These are phyloP conservation scores for Drosophila merina DNA, from an alignment of 2,888 invertebrate genomes.

Conservation along the genomic window DNA sequence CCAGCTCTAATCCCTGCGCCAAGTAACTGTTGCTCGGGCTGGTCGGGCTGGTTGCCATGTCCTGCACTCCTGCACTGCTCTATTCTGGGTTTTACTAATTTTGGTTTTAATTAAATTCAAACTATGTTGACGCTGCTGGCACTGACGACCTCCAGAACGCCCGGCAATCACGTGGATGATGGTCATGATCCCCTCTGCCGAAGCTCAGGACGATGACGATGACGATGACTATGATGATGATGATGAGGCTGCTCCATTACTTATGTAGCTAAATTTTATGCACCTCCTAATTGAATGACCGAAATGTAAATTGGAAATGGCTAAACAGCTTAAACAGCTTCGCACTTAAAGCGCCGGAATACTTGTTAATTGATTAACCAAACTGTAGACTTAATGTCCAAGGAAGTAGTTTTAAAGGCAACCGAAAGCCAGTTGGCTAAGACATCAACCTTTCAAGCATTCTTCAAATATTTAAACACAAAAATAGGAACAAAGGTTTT, in stretches of 20 bases:
- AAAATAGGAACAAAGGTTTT: too few relatives aligned
- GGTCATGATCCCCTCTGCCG: slow-evolving; percentile 40
- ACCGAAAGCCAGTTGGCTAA: too few relatives aligned
- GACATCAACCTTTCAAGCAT: too few relatives aligned
- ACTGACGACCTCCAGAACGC: slow-evolving; percentile 37
- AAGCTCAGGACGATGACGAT: slow-evolving; percentile 3
- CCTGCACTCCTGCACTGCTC: slow-evolving; percentile 1
- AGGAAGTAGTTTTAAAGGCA: neutral
- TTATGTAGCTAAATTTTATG: slow-evolving; percentile 56
- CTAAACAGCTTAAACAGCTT: slow-evolving; percentile 30
- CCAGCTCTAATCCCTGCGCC: slow-evolving; percentile 65
- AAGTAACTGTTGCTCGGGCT: slow-evolving; percentile 66
- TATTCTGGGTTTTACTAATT: slow-evolving; percentile 62
- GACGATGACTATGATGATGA: slow-evolving; percentile 26
- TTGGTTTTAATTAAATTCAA: slow-evolving; percentile 81
- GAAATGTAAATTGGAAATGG: slow-evolving; percentile 68
- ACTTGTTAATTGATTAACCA: neutral
- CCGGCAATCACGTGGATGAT: slow-evolving; percentile 49
- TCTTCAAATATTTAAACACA: too few relatives aligned
- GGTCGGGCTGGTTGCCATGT: slow-evolving; percentile 10
- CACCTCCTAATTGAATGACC: slow-evolving; percentile 72
- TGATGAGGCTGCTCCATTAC: slow-evolving; percentile 50
- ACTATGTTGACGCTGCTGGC: slow-evolving; percentile 71
- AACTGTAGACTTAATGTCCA: neutral
- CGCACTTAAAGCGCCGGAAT: slow-evolving; percentile 20